Evolutionary conservation across 2,888 invertebrate species (phyloP).

Genomic region (Flexamia atlantica): DNA sequence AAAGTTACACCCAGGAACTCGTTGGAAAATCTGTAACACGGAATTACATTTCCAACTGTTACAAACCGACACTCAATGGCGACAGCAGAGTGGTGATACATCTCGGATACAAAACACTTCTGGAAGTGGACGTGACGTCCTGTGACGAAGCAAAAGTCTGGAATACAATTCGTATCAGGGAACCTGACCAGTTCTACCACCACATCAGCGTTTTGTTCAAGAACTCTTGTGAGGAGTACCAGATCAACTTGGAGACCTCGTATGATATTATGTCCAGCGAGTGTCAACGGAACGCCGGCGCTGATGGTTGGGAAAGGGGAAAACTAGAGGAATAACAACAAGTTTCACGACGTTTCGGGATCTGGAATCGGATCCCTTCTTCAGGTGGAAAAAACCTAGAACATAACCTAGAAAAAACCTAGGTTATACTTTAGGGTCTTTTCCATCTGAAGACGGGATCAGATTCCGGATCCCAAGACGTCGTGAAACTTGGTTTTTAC

Average conservation of each 20-base stretch:
- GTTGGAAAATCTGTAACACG: not conserved
- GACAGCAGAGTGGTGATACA: not conserved
- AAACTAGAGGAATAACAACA: too few relatives aligned
- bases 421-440: too few relatives aligned
- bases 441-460: too few relatives aligned
- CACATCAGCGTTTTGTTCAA: constrained; percentile 1
- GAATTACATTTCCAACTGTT: not conserved
- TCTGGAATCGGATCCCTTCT: too few relatives aligned
- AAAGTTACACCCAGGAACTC: not conserved
- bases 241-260: not conserved
- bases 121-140: not conserved
- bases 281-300: not conserved
- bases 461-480: too few relatives aligned
- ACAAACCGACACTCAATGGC: not conserved
- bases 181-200: not conserved
- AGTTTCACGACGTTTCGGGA: too few relatives aligned
- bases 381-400: too few relatives aligned
- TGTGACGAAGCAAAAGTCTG: not conserved
- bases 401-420: too few relatives aligned
- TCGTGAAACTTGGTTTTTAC: too few relatives aligned
- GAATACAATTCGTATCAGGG: not conserved
- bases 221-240: not conserved
- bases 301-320: not conserved
- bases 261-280: not conserved
- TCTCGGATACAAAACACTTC: not conserved